Evolutionary conservation across 1,140 invertebrate species (phyloP).

Genomic region (Microplitis mediator): DNA sequence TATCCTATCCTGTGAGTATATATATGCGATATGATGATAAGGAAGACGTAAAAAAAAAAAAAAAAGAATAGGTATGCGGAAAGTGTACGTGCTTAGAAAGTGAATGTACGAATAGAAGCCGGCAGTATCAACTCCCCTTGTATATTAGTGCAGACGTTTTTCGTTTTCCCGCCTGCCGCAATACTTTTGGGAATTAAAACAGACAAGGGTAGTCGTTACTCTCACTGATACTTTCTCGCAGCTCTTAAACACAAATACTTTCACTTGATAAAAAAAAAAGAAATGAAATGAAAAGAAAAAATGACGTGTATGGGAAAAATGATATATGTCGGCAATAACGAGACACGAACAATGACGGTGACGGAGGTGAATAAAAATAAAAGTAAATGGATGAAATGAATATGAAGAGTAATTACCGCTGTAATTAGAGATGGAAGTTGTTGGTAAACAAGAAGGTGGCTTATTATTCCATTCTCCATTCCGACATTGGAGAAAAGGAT

Average conservation of each 20-base stretch:
- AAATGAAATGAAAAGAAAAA: background rate
- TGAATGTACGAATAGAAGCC: slow-evolving; percentile 34
- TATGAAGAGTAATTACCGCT: slow-evolving; percentile 66
- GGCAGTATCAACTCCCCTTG: slow-evolving; percentile 16
- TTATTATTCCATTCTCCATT: slow-evolving; percentile 79
- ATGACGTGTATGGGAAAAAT: background rate
- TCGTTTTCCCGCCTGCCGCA: slow-evolving; percentile 24
- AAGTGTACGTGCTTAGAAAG: slow-evolving; percentile 42
- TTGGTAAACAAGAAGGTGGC: slow-evolving; percentile 78
- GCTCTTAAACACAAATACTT: background rate
- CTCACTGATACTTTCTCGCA: slow-evolving; percentile 7
- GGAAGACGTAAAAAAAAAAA: background rate
- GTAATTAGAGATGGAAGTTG: slow-evolving; percentile 82
- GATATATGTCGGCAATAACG: background rate
- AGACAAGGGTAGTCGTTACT: slow-evolving; percentile 20
- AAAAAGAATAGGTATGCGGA: slow-evolving; percentile 12
- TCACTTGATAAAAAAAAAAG: background rate
- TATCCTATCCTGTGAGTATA: background rate
- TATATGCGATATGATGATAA: background rate
- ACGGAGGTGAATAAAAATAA: slow-evolving; percentile 6
- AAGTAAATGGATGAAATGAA: slow-evolving; percentile 2
- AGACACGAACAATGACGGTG: too few species aligned
- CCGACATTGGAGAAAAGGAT: slow-evolving; percentile 72
- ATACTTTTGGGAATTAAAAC: slow-evolving; percentile 26
- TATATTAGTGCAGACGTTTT: slow-evolving; percentile 30